These are phyloP conservation scores for Chionoecetes opilio DNA, from an alignment of 1,140 invertebrate species.

Conservation along the genomic window DNA sequence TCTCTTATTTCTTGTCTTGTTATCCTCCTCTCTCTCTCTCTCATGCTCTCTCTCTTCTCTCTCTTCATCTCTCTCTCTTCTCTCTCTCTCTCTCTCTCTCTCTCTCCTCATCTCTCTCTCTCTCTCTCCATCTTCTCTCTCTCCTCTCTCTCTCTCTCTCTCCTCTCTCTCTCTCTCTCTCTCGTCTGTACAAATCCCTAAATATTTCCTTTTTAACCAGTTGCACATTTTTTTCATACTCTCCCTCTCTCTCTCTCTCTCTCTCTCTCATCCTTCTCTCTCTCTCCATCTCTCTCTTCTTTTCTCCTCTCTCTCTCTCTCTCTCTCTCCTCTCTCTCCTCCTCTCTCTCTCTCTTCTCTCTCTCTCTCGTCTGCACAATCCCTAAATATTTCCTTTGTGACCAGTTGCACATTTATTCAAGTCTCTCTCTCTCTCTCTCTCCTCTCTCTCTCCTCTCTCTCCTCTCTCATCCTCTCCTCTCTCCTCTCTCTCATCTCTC, in stretches of 20 bases:
- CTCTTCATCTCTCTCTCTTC: not conserved
- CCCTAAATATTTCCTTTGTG: too few species aligned
- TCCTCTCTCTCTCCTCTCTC: not conserved
- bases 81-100: not conserved
- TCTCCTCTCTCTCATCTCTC: not conserved
- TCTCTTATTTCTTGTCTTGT: too few species aligned
- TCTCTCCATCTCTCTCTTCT: not conserved
- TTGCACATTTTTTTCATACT: not conserved
- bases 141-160: not conserved
- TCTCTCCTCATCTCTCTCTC: not conserved
- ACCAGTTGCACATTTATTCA: too few species aligned
- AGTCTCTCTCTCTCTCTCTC: too few species aligned
- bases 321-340: not conserved
- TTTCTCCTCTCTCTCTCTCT: not conserved
- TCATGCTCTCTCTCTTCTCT: not conserved
- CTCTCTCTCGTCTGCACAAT: not conserved
- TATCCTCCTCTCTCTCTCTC: too few species aligned
- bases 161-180: not conserved
- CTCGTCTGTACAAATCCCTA: not conserved
- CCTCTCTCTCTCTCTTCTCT: not conserved
- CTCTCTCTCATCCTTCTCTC: conserved; percentile 7
- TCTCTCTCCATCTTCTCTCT: not conserved
- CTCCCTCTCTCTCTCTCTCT: not conserved
- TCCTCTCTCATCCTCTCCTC: not conserved
- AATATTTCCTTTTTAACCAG: too few species aligned